phyloP scores from a whole-genome alignment of 2,888 invertebrate genomes.

The Hololepta plana region DNA sequence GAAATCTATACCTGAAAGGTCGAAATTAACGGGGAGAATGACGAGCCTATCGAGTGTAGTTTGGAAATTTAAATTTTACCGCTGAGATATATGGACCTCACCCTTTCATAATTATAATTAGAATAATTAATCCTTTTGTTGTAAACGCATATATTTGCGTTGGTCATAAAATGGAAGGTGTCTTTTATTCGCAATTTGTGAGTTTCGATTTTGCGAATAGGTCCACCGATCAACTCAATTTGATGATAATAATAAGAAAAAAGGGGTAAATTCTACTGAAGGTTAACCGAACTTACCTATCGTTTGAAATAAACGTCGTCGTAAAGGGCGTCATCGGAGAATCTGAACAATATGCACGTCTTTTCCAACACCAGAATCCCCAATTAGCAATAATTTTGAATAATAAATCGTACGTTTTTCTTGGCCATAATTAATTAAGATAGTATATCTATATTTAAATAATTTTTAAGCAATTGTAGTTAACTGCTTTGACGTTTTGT shows the following conservation, averaged over 20 bases:
- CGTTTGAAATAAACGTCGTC: constrained; percentile 86
- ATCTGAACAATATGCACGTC: constrained; percentile 85
- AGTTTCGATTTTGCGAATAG: not conserved
- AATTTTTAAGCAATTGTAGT: too few relatives aligned
- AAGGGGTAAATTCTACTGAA: constrained; percentile 8
- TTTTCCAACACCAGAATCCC: constrained; percentile 89
- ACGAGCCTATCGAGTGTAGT: not conserved
- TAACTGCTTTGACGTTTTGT: too few relatives aligned
- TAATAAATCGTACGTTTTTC: constrained; percentile 83
- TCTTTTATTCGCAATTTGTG: not conserved
- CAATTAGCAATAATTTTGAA: constrained; percentile 84
- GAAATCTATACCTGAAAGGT: constrained; percentile 86
- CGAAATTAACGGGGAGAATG: not conserved
- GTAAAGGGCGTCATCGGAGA: constrained; percentile 92
- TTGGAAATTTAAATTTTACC: constrained; percentile 8
- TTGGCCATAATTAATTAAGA: constrained; percentile 56
- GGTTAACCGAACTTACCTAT: constrained; percentile 59
- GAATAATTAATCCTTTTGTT: constrained; percentile 2
- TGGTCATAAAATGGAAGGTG: not conserved
- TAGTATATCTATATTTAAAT: not conserved
- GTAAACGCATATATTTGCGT: too few relatives aligned
- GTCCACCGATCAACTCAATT: not conserved
- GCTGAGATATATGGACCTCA: constrained; percentile 16
- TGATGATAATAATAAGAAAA: constrained; percentile 1
- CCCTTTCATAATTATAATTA: constrained; percentile 15